Conservation (phyloP, 2,888 invertebrate genomes). For the Azorinus chamasolen region DNA sequence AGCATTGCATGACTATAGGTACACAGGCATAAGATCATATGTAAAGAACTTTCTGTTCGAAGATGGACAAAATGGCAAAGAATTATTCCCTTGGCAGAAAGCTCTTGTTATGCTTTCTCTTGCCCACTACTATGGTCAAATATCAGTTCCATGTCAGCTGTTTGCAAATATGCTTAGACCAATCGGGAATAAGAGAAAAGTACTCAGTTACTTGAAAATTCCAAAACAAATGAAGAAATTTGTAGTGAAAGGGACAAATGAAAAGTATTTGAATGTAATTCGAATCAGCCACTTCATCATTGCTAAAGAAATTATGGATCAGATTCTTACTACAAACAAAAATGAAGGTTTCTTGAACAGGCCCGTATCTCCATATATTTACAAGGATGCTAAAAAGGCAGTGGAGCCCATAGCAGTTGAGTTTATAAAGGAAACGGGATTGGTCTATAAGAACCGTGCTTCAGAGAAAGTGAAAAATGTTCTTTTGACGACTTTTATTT, state of each 20-base stretch:
- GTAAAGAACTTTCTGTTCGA: slow-evolving; percentile 50
- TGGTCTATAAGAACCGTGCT: slow-evolving; percentile 4
- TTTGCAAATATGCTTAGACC: slow-evolving; percentile 35
- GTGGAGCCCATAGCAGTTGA: slow-evolving; percentile 45
- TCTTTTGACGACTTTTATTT: slow-evolving; percentile 64
- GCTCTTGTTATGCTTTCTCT: slow-evolving; percentile 47
- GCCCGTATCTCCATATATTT: slow-evolving; percentile 22
- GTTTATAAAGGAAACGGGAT: slow-evolving; percentile 60
- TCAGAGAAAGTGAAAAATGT: slow-evolving; percentile 45
- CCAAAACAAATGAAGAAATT: slow-evolving; percentile 50
- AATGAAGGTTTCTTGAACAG: not conserved
- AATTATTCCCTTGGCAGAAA: slow-evolving; percentile 31
- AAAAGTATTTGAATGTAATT: slow-evolving; percentile 38
- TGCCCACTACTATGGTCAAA: slow-evolving; percentile 59
- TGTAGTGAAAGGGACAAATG: slow-evolving; percentile 44
- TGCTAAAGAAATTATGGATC: slow-evolving; percentile 67
- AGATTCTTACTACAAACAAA: slow-evolving; percentile 27
- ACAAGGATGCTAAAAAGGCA: slow-evolving; percentile 49
- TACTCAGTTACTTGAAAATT: slow-evolving; percentile 44
- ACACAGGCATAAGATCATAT: slow-evolving; percentile 54
- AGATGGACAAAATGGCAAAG: not conserved
- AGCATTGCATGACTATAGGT: slow-evolving; percentile 49
- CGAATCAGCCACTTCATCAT: slow-evolving; percentile 61
- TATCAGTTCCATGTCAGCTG: slow-evolving; percentile 54
- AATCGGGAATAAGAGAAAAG: not conserved